Base-by-base conservation (phyloP, 2,888 invertebrate species). In the Caenorhabditis sulstoni region DNA sequence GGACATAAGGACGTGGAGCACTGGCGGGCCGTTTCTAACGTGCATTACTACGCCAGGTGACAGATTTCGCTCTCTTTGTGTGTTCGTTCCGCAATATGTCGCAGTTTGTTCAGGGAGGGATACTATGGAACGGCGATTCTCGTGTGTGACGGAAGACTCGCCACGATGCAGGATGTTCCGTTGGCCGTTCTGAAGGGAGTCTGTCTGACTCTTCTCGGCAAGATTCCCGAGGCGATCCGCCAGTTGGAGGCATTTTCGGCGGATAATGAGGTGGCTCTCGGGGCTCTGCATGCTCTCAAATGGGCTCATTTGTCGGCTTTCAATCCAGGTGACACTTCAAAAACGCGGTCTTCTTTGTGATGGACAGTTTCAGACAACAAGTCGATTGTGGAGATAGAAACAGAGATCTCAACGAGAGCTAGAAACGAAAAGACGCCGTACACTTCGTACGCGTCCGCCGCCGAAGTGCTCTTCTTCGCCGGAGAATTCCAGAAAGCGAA, bases 201-300 rank as follows among this genome's bases (percentile, higher is more conserved):
- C 20, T 66, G 74, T 49, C 59, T 81, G 14, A 66, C 67, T 20
- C 74, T 78, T 11, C 41, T 79, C 3, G 79, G 87, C 1, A 86
- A 84, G 70, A 57, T 85, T 1, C 70, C 88, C 3, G 88, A 88
- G 41, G 87, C 87, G 0, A 84, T 88, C 16, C 83, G 88, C 18
- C 66, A 79, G 9, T 58, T 88, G 29, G 85, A 85, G 12, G 55
- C 44, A 0, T 67, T 76, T 37, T 67, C 68, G 3, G 9, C 73
- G 14, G 79, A 81, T 41, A 80, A 80, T 14, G 55, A 79, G 11
- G 65, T 57, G 53, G 57, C 73, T 41, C 65, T 84, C 9, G 84
- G 82, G 35, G 80, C 75, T 0, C 62, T 81, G 8, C 49, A 77
- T 35, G 84, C 81, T 4, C 29, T 81, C 20, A 82, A 79, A 71